Evolutionary conservation across 2,797 vertebrate genomes (phyloP).

Genomic region (Gouania willdenowi): DNA sequence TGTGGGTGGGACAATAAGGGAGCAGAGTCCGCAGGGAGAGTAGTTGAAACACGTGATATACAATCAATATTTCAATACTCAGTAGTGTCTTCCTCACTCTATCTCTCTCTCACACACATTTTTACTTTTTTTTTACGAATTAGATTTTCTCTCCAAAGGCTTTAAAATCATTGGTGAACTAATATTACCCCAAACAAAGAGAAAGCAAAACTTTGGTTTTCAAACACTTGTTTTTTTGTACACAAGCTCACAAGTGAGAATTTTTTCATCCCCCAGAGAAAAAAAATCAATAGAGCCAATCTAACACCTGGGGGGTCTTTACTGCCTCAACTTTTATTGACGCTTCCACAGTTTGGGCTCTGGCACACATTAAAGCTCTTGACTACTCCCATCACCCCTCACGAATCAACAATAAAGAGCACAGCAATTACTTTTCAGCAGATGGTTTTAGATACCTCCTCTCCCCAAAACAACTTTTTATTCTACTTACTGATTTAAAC

Average conservation of each 20-base stretch:
- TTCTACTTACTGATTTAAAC: slow-evolving; percentile 5
- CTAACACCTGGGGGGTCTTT: slow-evolving; percentile 35
- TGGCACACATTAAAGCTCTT: slow-evolving; percentile 21
- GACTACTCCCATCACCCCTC: slow-evolving; percentile 4
- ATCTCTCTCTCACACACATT: slow-evolving; percentile 2
- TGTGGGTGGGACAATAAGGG: slow-evolving; percentile 42
- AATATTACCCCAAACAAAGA: no score
- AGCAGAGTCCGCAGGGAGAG: slow-evolving; percentile 27
- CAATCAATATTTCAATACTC: slow-evolving; percentile 63
- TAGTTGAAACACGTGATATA: slow-evolving; percentile 43
- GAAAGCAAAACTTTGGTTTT: no score
- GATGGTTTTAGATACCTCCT: slow-evolving; percentile 6
- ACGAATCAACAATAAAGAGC: slow-evolving; percentile 12
- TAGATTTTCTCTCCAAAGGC: background rate
- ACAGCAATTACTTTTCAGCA: slow-evolving; percentile 3
- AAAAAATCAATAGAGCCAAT: slow-evolving; percentile 53
- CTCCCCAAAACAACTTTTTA: background rate
- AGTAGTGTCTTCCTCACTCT: slow-evolving; percentile 29
- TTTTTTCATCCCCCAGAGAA: slow-evolving; percentile 44
- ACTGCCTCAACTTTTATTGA: slow-evolving; percentile 45
- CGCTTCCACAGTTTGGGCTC: slow-evolving; percentile 26
- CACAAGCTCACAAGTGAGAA: slow-evolving; percentile 24
- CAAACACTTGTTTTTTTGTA: slow-evolving; percentile 24
- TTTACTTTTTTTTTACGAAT: background rate
- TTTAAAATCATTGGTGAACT: no score